Percentiles rank a stretch among this genome's conserved stretches.
phyloP scores from a whole-genome alignment of 2,113 vertebrate species.

The Boleophthalmus pectinirostris region DNA sequence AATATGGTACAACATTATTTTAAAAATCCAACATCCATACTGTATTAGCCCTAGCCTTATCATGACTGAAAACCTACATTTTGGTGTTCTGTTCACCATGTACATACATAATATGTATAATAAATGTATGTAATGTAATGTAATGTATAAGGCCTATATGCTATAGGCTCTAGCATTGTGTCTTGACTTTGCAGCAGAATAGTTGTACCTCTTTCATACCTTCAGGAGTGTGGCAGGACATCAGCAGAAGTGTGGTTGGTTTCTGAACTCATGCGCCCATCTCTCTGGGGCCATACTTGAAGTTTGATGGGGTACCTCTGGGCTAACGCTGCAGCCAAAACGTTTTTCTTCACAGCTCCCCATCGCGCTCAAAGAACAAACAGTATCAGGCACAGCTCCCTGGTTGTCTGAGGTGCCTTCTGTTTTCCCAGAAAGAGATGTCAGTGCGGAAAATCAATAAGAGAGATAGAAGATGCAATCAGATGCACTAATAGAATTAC shows the following conservation, averaged over 20 bases:
- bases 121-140: no score
- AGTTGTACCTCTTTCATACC: background rate
- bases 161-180: background rate
- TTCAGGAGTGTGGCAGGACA: background rate
- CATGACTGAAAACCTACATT: no score
- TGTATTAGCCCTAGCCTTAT: no score
- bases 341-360: slow-evolving; percentile 27
- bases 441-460: slow-evolving; percentile 6
- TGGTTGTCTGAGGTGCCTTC: slow-evolving; percentile 10
- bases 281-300: background rate
- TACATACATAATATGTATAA: no score
- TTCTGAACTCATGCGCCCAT: background rate
- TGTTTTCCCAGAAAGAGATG: slow-evolving; percentile 24
- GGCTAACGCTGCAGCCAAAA: slow-evolving; percentile 32
- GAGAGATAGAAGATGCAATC: slow-evolving; percentile 5
- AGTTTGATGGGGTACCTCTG: slow-evolving; percentile 27
- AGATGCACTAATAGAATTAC: slow-evolving; percentile 7
- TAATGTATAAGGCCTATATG: background rate
- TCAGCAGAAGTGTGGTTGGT: background rate
- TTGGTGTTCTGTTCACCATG: no score
- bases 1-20: no score
- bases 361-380: slow-evolving; percentile 32
- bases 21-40: no score
- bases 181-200: background rate
- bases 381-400: slow-evolving; percentile 11